phyloP scores from a whole-genome alignment of 2,888 invertebrate species.

The Drosophila pegasa region DNA sequence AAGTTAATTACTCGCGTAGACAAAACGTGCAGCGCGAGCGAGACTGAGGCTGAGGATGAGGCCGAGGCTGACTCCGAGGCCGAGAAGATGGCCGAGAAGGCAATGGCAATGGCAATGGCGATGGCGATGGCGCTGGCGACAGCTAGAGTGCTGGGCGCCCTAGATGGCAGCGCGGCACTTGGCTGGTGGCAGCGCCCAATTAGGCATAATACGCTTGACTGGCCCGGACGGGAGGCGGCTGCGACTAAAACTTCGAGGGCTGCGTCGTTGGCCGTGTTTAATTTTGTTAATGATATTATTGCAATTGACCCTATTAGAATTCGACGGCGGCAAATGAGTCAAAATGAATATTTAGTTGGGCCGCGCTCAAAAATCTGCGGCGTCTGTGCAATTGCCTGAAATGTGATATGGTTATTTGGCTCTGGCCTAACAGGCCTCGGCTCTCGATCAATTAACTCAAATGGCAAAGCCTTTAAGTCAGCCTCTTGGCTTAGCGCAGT shows the following conservation, averaged over 20 bases:
- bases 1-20: conserved; percentile 84
- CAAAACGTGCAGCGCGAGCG: conserved; percentile 76
- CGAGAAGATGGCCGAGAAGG: conserved; percentile 24
- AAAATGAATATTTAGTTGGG: conserved; percentile 76
- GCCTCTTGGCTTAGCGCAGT: conserved; percentile 45
- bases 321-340: conserved; percentile 76
- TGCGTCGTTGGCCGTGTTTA: conserved; percentile 64
- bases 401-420: conserved; percentile 65
- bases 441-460: conserved; percentile 67
- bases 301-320: conserved; percentile 80
- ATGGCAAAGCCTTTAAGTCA: conserved; percentile 60
- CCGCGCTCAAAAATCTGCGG: conserved; percentile 37
- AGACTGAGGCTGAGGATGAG: background rate
- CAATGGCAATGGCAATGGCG: conserved; percentile 28
- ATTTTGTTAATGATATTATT: conserved; percentile 81
- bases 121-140: conserved; percentile 32
- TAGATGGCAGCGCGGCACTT: conserved; percentile 10
- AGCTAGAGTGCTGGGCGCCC: conserved; percentile 27
- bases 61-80: conserved; percentile 31
- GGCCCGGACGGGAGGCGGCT: conserved; percentile 48
- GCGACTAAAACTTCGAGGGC: conserved; percentile 56
- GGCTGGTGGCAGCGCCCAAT: conserved; percentile 72
- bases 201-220: conserved; percentile 80
- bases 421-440: conserved; percentile 6
- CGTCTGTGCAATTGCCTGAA: conserved; percentile 64